Percentiles rank a stretch among this genome's conserved stretches.
Conservation (phyloP, 2,888 invertebrate species). For the Eumerus sabulonum region DNA sequence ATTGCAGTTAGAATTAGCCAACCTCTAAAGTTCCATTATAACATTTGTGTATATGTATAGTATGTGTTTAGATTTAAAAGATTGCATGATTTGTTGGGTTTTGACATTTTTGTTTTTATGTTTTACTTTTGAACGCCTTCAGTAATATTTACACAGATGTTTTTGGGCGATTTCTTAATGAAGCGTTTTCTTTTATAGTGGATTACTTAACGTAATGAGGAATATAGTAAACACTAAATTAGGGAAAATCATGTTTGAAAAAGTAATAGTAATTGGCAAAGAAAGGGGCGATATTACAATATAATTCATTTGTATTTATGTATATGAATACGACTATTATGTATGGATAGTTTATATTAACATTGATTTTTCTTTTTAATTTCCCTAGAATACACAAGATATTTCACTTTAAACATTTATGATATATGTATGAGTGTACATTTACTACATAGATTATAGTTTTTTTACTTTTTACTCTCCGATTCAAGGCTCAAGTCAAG, state of each 20-base stretch:
- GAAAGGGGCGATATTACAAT: constrained; percentile 59
- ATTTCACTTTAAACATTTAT: constrained; percentile 47
- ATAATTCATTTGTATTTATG: constrained; percentile 63
- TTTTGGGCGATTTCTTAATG: constrained; percentile 49
- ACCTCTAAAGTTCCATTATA: constrained; percentile 58
- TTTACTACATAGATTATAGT: constrained; percentile 28
- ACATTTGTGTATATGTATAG: constrained; percentile 59
- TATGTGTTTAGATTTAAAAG: constrained; percentile 21
- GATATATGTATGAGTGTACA: constrained; percentile 59
- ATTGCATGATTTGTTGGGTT: constrained; percentile 37
- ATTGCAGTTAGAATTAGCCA: constrained; percentile 70
- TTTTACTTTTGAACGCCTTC: too few species aligned
- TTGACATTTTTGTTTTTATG: constrained; percentile 50
- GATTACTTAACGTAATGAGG: constrained; percentile 50
- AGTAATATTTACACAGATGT: constrained; percentile 24
- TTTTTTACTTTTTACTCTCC: constrained; percentile 31
- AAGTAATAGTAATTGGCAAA: constrained; percentile 64
- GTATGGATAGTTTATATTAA: constrained; percentile 41
- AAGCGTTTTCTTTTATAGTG: constrained; percentile 43
- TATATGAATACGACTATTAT: constrained; percentile 60
- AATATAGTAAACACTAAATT: constrained; percentile 9
- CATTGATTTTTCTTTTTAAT: constrained; percentile 53
- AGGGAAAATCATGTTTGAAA: constrained; percentile 37
- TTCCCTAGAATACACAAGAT: constrained; percentile 61
- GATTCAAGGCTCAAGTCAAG: constrained; percentile 40